Percentiles rank a stretch among this genome's conserved stretches.
phyloP scores from a whole-genome alignment of 2,797 vertebrate species.

The Siniperca undulata region DNA sequence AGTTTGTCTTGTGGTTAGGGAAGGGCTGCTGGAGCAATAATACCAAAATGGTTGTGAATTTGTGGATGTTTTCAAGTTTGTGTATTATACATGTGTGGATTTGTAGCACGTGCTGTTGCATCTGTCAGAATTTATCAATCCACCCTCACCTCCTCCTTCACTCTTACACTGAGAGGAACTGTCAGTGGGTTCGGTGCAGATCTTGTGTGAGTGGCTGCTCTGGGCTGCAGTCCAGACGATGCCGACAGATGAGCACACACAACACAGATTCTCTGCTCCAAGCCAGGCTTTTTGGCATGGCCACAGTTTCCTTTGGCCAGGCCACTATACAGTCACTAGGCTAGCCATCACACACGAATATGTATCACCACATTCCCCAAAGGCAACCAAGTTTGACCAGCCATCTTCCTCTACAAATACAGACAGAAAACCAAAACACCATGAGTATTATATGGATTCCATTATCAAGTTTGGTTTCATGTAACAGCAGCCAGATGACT shows the following conservation, averaged over 20 bases:
- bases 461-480: constrained; percentile 39
- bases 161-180: constrained; percentile 64
- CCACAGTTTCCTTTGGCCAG: constrained; percentile 71
- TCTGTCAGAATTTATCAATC: constrained; percentile 52
- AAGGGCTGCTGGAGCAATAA: background rate
- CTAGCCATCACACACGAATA: constrained; percentile 33
- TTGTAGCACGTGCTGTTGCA: constrained; percentile 38
- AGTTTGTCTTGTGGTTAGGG: background rate
- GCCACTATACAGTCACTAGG: constrained; percentile 42
- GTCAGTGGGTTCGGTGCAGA: constrained; percentile 59
- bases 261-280: constrained; percentile 37
- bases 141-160: constrained; percentile 52
- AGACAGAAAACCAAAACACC: constrained; percentile 39
- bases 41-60: constrained; percentile 15
- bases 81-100: constrained; percentile 21
- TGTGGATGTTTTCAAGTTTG: constrained; percentile 30
- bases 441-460: constrained; percentile 18
- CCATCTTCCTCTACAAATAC: constrained; percentile 18
- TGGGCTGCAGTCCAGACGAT: constrained; percentile 67
- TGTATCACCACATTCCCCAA: constrained; percentile 44
- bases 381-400: constrained; percentile 33
- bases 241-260: constrained; percentile 57
- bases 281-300: constrained; percentile 49
- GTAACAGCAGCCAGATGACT: constrained; percentile 57
- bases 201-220: constrained; percentile 57